Evolutionary conservation across 2,113 vertebrate species (phyloP).

Genomic region (Hypanus sabinus): DNA sequence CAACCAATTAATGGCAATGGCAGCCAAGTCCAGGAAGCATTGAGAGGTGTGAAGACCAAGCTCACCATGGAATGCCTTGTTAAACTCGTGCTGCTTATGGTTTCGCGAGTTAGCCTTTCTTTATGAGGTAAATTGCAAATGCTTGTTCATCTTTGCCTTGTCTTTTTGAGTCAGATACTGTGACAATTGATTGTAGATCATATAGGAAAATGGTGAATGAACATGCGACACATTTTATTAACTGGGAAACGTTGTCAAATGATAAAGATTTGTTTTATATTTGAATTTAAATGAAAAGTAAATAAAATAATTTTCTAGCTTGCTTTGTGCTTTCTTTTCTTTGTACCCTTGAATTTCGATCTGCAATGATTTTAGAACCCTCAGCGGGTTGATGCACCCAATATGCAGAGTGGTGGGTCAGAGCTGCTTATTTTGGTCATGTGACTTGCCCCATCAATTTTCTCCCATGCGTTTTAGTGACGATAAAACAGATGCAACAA

Average conservation of each 20-base stretch:
- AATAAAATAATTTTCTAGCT: background rate
- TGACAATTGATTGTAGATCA: background rate
- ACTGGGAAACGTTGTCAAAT: background rate
- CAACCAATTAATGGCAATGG: constrained; percentile 6
- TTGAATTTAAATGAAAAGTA: background rate
- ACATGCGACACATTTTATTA: constrained; percentile 17
- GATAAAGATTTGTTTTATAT: constrained; percentile 7
- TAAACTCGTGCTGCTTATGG: background rate
- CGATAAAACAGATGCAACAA: background rate
- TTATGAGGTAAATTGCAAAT: background rate
- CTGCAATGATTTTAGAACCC: background rate
- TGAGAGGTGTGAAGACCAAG: background rate
- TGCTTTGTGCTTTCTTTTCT: background rate
- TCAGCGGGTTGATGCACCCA: background rate
- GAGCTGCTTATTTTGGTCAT: too few species aligned
- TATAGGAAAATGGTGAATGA: background rate
- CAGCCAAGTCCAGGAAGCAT: background rate
- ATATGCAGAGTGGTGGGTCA: background rate
- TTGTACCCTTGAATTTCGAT: background rate
- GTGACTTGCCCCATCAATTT: too few species aligned
- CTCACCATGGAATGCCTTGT: background rate
- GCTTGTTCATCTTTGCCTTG: background rate
- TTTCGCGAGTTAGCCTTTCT: background rate
- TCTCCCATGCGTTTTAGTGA: too few species aligned
- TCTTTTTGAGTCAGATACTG: background rate